Conservation (phyloP, 2,113 vertebrate species). For the Cynocephalus volans region DNA sequence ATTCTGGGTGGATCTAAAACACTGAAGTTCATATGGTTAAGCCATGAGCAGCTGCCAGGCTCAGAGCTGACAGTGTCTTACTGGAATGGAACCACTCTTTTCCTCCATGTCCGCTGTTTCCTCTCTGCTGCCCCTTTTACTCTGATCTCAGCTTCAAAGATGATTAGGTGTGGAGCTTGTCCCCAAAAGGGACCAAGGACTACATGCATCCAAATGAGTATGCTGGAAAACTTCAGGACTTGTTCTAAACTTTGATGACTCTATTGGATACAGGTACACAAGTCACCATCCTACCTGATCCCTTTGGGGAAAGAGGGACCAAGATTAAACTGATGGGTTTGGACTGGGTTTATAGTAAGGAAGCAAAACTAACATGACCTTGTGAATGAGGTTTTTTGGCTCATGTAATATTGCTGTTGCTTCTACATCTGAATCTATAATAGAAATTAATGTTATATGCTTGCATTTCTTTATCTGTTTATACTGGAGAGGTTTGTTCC, state of each 20-base stretch:
- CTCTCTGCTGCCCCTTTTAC: background rate
- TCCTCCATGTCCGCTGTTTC: background rate
- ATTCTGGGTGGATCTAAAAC: background rate
- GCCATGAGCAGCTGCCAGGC: background rate
- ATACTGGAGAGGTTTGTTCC: background rate
- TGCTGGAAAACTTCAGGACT: background rate
- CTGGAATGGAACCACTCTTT: background rate
- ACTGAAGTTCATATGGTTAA: background rate
- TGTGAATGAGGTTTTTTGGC: background rate
- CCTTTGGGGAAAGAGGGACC: fast-evolving
- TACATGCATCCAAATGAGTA: background rate
- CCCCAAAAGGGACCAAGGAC: background rate
- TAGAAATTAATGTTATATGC: background rate
- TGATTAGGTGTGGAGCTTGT: background rate
- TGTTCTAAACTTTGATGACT: background rate
- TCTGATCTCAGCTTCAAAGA: background rate
- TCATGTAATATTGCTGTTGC: background rate
- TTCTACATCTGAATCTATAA: background rate
- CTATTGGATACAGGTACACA: background rate
- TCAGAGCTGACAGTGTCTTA: background rate
- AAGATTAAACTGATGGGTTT: background rate
- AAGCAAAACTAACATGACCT: background rate
- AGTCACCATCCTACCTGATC: background rate
- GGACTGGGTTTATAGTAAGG: background rate
- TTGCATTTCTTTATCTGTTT: background rate